Base-by-base conservation (phyloP, 1,140 invertebrate genomes). In the Antheraea pernyi region DNA sequence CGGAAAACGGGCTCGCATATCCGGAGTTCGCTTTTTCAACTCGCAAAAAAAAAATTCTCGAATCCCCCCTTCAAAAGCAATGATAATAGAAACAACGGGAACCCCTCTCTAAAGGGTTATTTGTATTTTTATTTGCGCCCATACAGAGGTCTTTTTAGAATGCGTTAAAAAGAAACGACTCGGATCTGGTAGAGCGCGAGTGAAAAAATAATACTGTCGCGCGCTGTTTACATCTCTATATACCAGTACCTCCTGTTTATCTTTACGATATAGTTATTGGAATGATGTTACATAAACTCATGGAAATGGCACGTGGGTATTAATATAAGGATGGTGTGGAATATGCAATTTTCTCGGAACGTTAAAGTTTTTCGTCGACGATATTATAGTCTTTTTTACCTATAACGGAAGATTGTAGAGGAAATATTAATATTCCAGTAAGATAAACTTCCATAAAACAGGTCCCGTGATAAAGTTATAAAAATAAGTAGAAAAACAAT, bases 41-140 rank as follows among this genome's bases (percentile, higher is more conserved):
- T 6, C 68, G 79, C 77, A 83, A 86, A 84, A 86, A 85, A 42
- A 84, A 86, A 84, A 83, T 61, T 22, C 67, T 78, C 64, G 67
- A 69, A 67, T 61, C 80, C 85, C 86, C 80, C 84, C 77, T 30
- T 30, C 77, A 82, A 88, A 86, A 79, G 80, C 76, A 77, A 84
- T 88, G 84, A 88, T 89, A 90, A 88, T 86, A 90, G 86, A 90
- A 88, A 83, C 83, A 88, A 88, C 83, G 84, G 77, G 72, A 79
- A 76, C 77, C 75, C 78, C 75, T 65, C 70, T 82, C 75, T 71
- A 82, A 89, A 88, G 84, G 87, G 85, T 86, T 90, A 86, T 81
- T 86, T 75, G 79, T 82, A 73, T 85, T 86, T 89, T 88, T 88
- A 88, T 86, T 86, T 85, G 77, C 77, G 74, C 72, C 75, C 73